Conservation (phyloP, 2,888 invertebrate species). For the Rhamnusium bicolor region DNA sequence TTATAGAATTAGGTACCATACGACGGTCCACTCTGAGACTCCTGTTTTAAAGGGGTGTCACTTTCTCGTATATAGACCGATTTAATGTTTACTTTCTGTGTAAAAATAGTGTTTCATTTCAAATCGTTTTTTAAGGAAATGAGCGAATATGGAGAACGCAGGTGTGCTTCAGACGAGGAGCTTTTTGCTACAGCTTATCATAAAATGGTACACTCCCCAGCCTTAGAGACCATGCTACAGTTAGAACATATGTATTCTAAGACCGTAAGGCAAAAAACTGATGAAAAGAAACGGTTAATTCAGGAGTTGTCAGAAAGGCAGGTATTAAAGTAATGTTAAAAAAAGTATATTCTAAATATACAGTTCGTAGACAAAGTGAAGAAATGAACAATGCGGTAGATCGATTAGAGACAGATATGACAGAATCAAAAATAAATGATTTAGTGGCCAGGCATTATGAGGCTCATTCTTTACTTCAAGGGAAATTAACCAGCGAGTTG, state of each 20-base stretch:
- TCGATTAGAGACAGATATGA: conserved; percentile 82
- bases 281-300: conserved; percentile 83
- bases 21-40: no score
- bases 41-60: no score
- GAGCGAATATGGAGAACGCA: conserved; percentile 86
- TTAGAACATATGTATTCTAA: conserved; percentile 91
- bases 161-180: conserved; percentile 88
- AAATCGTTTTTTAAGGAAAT: conserved; percentile 76
- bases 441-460: conserved; percentile 87
- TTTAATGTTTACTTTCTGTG: no score
- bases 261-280: conserved; percentile 82
- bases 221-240: conserved; percentile 89
- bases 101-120: no score
- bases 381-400: conserved; percentile 93
- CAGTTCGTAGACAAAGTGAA: conserved; percentile 79
- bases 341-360: neutral
- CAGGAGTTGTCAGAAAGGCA: conserved; percentile 79
- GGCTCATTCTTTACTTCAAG: conserved; percentile 87
- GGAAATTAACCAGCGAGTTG: conserved; percentile 88
- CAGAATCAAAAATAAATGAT: conserved; percentile 89
- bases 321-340: no score
- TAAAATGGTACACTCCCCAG: conserved; percentile 77
- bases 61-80: no score
- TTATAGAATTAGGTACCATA: no score
- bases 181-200: conserved; percentile 91